Evolutionary conservation across 2,888 invertebrate species (phyloP).

Genomic region (Chrysolina haemoptera): DNA sequence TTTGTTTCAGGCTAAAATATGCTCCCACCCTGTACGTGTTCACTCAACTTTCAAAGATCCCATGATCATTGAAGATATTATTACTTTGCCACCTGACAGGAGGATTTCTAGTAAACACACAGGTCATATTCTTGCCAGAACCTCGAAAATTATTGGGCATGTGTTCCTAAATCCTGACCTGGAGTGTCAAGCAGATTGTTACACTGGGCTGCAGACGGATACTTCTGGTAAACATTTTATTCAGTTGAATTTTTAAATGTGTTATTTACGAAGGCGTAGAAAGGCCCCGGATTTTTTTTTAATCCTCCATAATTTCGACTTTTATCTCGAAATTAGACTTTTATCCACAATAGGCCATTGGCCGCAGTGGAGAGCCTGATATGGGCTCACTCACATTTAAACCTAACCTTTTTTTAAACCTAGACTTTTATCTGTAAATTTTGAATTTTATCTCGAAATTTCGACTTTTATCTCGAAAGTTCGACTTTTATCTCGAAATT

Average conservation of each 20-base stretch:
- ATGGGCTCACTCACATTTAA: too few relatives aligned
- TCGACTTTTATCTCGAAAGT: too few relatives aligned
- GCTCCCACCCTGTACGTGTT: slow-evolving; percentile 83
- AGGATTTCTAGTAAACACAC: slow-evolving; percentile 73
- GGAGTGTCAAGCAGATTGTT: slow-evolving; percentile 82
- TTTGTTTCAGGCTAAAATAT: slow-evolving; percentile 82
- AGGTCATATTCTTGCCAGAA: slow-evolving; percentile 71
- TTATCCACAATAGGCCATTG: too few relatives aligned
- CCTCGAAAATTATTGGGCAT: slow-evolving; percentile 73
- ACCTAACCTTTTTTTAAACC: too few relatives aligned
- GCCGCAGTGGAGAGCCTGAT: too few relatives aligned
- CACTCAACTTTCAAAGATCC: slow-evolving; percentile 86
- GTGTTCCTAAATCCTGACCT: slow-evolving; percentile 82
- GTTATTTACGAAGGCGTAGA: too few relatives aligned
- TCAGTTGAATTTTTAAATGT: neutral
- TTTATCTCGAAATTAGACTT: too few relatives aligned
- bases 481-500: too few relatives aligned
- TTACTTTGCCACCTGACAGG: slow-evolving; percentile 76
- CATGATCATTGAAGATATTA: slow-evolving; percentile 82
- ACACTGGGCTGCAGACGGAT: slow-evolving; percentile 80
- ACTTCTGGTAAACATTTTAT: slow-evolving; percentile 72
- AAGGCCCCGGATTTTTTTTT: too few relatives aligned
- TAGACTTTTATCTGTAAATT: too few relatives aligned
- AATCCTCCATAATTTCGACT: too few relatives aligned
- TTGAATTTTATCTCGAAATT: too few relatives aligned